These are phyloP conservation scores for Cygnus olor DNA, from an alignment of 2,797 vertebrate species.

Conservation along the genomic window DNA sequence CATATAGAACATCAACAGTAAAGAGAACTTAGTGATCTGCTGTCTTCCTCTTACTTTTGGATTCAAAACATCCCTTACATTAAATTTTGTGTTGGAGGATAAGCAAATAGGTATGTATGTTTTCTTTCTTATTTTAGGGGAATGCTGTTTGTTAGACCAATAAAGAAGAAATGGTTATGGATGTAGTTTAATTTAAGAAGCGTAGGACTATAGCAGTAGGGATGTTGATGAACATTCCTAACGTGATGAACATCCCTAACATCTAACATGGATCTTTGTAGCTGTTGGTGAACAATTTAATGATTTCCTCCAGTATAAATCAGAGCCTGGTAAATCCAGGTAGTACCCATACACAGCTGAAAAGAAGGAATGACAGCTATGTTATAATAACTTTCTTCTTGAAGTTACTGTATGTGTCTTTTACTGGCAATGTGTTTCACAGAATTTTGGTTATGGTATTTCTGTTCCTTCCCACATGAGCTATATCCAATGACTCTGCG, in stretches of 20 bases:
- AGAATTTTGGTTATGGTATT: not conserved
- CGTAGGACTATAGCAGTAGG: not conserved
- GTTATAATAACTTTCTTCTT: not conserved
- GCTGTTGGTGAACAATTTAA: not conserved
- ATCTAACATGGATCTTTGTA: not conserved
- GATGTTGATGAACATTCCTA: not conserved
- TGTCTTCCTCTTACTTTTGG: not conserved
- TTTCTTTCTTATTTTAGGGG: not conserved
- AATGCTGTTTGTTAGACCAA: not conserved
- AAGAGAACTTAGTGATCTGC: not conserved
- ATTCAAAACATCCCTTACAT: not conserved
- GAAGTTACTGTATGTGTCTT: not conserved
- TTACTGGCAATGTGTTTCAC: not conserved
- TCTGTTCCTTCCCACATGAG: not conserved
- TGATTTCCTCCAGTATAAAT: not conserved
- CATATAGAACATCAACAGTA: not conserved
- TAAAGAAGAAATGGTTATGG: not conserved
- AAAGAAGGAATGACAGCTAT: not conserved
- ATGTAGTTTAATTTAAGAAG: not conserved
- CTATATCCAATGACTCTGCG: not conserved
- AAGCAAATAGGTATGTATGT: not conserved
- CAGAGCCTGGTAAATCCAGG: not conserved
- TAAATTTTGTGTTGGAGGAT: not conserved
- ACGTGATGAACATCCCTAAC: no score
- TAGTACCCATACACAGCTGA: not conserved